Evolutionary conservation across 2,888 invertebrate genomes (phyloP), one percentile per base, ranked within the genome.

Genomic region (Tenodera sinensis): DNA sequence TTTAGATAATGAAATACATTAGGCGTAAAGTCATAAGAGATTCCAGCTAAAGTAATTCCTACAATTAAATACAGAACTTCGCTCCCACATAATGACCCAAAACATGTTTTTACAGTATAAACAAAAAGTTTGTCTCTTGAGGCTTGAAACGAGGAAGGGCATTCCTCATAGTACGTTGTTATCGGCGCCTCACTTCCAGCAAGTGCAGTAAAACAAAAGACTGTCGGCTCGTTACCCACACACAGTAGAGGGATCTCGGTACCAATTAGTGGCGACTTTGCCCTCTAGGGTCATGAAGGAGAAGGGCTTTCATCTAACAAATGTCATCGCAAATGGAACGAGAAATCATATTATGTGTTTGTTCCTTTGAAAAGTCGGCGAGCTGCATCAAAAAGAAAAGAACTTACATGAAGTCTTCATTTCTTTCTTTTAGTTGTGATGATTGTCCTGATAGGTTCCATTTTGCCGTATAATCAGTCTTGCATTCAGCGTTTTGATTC

Each of bases 251-350:
- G 27, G 15, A 54, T 42, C 85, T 85, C 47, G 28, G 30, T 42
- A 34, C 87, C 87, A 87, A 87, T 87, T 87, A 87, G 87, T 83
- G 87, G 82, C 30, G 87, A 71, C 54, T 71, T 71, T 71, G 54
- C 54, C 54, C 54, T 71, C 54, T 71, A 71, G 54, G 54, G 54
- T 71, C 54, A 71, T 71, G 20, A 71, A 71, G 54, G 54, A 71
- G 54, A 71, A 25, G 54, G 54, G 54, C 20, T 71, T 71, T 71
- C 54, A 25, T 71, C 54, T 71, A 71, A 71, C 54, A 71, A 71
- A 71, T 71, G 54, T 71, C 54, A 20, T 71, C 54, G 54, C 54
- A 71, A 71, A 71, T 71, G 54, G 54, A 71, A 71, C 20, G 54
- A 71, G 25, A 71, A 71, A 71, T 71, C 20, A 71, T 71, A 71